Evolutionary conservation across 1,140 invertebrate genomes (phyloP).

Genomic region (Lepidurus apus): DNA sequence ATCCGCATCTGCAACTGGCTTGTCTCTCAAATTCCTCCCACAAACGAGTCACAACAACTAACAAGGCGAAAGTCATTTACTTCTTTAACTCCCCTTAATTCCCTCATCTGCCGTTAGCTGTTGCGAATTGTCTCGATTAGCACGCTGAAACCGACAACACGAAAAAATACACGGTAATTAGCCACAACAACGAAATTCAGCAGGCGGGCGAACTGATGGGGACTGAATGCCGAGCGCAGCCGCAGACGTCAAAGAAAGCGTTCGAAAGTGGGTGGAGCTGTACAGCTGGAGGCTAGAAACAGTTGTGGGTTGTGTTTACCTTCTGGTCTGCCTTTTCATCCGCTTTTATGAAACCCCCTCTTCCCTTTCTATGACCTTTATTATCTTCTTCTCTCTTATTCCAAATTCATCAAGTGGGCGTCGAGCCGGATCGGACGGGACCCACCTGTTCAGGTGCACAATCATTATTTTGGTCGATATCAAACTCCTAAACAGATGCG

Average conservation of each 20-base stretch:
- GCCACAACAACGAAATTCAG: neutral
- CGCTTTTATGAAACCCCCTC: neutral
- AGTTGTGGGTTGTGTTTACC: neutral
- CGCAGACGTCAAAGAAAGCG: neutral
- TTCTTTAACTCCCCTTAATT: too few relatives aligned
- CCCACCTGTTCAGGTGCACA: neutral
- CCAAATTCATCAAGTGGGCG: neutral
- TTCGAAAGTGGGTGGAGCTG: neutral
- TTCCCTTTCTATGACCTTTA: neutral
- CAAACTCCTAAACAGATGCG: neutral
- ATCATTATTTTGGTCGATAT: neutral
- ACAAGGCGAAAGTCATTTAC: too few relatives aligned
- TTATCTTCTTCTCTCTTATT: neutral
- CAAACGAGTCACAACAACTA: too few relatives aligned
- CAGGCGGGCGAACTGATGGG: neutral
- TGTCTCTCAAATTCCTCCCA: neutral
- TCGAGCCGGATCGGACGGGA: conserved; percentile 12
- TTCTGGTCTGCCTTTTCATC: neutral
- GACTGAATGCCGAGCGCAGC: neutral
- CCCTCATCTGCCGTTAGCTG: too few relatives aligned
- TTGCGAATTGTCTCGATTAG: too few relatives aligned
- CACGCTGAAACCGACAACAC: neutral
- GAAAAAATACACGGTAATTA: neutral
- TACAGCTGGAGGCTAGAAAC: neutral
- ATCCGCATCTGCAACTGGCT: neutral